phyloP scores from a whole-genome alignment of 2,888 invertebrate genomes.

The Athripsodes cinereus region DNA sequence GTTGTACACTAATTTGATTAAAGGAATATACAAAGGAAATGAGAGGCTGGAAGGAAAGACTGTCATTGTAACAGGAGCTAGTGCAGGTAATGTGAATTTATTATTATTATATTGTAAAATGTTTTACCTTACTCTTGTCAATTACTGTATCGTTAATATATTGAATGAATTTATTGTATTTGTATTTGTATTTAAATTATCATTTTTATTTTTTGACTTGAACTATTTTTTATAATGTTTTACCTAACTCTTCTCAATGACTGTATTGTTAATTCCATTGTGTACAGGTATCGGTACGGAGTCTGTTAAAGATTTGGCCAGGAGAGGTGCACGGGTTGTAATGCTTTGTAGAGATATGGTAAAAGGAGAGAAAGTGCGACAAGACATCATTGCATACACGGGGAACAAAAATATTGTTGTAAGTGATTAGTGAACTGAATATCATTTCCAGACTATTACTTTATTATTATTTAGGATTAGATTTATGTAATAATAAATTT shows the following conservation, averaged over 20 bases:
- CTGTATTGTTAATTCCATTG: too few species aligned
- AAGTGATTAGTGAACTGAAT: too few species aligned
- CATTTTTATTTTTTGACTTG: too few species aligned
- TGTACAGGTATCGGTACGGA: conserved; percentile 49
- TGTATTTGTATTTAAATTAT: too few species aligned
- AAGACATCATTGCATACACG: conserved; percentile 38
- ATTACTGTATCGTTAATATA: too few species aligned
- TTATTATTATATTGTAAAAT: too few species aligned
- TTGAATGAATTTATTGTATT: too few species aligned
- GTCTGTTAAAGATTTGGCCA: conserved; percentile 47
- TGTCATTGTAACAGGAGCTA: conserved; percentile 32
- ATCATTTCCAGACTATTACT: too few species aligned
- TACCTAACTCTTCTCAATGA: too few species aligned
- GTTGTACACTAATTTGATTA: conserved; percentile 11
- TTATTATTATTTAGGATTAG: not conserved
- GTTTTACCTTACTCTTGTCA: too few species aligned
- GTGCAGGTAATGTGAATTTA: conserved; percentile 28
- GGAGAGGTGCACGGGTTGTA: conserved; percentile 47
- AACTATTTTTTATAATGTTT: too few species aligned
- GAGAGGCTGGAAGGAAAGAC: conserved; percentile 35
- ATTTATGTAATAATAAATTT: not conserved
- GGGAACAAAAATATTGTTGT: conserved; percentile 37
- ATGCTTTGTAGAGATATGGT: conserved; percentile 45
- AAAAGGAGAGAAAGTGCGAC: conserved; percentile 38
- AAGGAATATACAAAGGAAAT: conserved; percentile 16